Conservation (phyloP, 2,888 invertebrate species). For the Machimus atricapillus region DNA sequence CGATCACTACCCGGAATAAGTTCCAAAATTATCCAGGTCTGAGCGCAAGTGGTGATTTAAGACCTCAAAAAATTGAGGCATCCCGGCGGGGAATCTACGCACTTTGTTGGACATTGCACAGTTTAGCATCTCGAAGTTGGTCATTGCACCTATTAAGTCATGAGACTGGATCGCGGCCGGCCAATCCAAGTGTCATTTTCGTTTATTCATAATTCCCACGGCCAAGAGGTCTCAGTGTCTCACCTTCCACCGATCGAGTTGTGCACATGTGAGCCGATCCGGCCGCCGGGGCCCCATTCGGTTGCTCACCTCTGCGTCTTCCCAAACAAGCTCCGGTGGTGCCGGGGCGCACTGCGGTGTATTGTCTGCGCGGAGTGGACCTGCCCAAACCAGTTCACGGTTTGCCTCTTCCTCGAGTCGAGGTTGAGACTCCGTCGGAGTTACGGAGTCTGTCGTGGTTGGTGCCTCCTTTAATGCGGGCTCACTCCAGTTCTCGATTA, state of each 20-base stretch:
- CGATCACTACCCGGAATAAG: background rate
- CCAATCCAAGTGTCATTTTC: background rate
- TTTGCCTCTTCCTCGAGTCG: slow-evolving; percentile 10
- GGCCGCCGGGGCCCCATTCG: background rate
- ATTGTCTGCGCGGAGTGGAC: slow-evolving; percentile 19
- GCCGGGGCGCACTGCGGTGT: background rate
- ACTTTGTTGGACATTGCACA: background rate
- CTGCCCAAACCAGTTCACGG: slow-evolving; percentile 30
- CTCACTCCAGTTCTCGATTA: slow-evolving; percentile 21
- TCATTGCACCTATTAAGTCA: background rate
- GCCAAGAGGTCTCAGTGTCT: slow-evolving; percentile 5
- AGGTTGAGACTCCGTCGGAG: background rate
- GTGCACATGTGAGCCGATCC: background rate
- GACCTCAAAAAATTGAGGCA: background rate
- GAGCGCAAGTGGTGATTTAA: slow-evolving; percentile 7
- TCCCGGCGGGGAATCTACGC: background rate
- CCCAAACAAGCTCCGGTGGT: background rate
- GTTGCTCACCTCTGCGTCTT: slow-evolving; percentile 31
- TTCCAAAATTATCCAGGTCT: background rate
- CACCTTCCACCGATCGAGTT: background rate
- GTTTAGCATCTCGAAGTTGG: background rate
- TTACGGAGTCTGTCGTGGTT: slow-evolving; percentile 25
- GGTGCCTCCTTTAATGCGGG: background rate
- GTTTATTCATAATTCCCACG: slow-evolving; percentile 20
- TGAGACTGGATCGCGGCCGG: background rate